Evolutionary conservation across 2,888 invertebrate species (phyloP).

Genomic region (Hermaeophaga mercurialis): DNA sequence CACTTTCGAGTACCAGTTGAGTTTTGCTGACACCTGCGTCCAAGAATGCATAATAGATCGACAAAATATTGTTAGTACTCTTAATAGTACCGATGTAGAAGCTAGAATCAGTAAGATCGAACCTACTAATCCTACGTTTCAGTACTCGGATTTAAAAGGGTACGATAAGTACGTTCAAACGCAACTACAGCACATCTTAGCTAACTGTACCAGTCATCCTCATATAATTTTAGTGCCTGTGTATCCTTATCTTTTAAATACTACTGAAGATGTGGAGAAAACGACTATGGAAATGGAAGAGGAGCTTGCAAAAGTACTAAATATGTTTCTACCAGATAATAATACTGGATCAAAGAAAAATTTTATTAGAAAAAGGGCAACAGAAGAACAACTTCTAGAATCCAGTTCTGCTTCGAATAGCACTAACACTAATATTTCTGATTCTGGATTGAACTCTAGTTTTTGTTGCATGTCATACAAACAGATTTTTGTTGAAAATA

Average conservation of each 20-base stretch:
- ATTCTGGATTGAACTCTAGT: conserved; percentile 29
- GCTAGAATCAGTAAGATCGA: neutral
- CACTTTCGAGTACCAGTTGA: conserved; percentile 69
- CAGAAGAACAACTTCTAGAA: neutral
- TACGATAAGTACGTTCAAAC: conserved; percentile 31
- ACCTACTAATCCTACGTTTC: neutral
- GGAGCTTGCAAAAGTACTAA: neutral
- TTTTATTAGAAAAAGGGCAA: too few species aligned
- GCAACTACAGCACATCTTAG: conserved; percentile 31
- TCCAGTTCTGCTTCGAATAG: conserved; percentile 10
- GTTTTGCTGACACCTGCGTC: conserved; percentile 49
- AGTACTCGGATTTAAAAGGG: neutral
- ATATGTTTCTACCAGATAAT: too few species aligned
- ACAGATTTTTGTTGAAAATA: conserved; percentile 53
- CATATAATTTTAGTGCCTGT: conserved; percentile 40
- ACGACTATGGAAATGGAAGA: neutral
- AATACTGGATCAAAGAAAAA: too few species aligned
- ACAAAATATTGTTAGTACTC: conserved; percentile 1
- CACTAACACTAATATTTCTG: conserved; percentile 11
- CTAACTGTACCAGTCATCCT: conserved; percentile 39
- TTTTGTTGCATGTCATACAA: conserved; percentile 28
- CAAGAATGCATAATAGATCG: conserved; percentile 29
- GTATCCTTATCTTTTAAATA: conserved; percentile 27
- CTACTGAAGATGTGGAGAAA: neutral
- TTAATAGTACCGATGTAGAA: neutral